Base-by-base conservation (phyloP, 2,113 vertebrate genomes). In the Amblyopsis rosae region DNA sequence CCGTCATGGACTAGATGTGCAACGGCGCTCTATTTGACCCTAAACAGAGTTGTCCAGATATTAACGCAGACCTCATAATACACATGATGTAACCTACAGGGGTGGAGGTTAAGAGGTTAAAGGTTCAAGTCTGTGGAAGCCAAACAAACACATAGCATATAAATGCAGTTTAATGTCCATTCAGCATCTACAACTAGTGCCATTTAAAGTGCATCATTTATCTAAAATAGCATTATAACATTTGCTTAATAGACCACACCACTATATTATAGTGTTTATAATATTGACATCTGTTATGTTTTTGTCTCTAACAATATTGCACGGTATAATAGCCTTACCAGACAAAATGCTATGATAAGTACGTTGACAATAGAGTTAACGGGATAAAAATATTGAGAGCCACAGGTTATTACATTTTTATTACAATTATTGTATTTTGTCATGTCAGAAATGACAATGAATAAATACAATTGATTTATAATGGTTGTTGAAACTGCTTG, bases 181-280 rank as follows among this genome's bases (percentile, higher is more conserved):
- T 70, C 55, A 48, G 64, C 64, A 69, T 60, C 26, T 60, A 76
- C 46, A 72, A 70, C 48, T 61, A 61, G 50, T 17, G 33, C 48
- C 32, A 62, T 76, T 71, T 81, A 88, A 90, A 87, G 84, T 84
- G 83, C 83, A 62, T 85, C 65, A 49, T 19, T 50, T 19, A 64
- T 64, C 84, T 47, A 62, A 46, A 70, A 32, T 79, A 41, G 16
- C 58, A 62, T 75, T 50, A 45, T 67, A 51, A 19, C 0, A 56
- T 74, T 86, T 85, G 69, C 86, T 82, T 84, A 87, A 76, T 62
- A 73, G 62, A 45, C 56, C 2, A 57, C 62, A 62, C 46, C 54
- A 75, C 13, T 65, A 70, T 13, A 54, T 47, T 55, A 35, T 67
- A 70, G 62, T 54, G 12, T 4, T 71, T 64, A 74, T 62, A 57